These are phyloP conservation scores for Prolemur simus DNA, from an alignment of 2,113 vertebrate genomes.

Conservation along the genomic window DNA sequence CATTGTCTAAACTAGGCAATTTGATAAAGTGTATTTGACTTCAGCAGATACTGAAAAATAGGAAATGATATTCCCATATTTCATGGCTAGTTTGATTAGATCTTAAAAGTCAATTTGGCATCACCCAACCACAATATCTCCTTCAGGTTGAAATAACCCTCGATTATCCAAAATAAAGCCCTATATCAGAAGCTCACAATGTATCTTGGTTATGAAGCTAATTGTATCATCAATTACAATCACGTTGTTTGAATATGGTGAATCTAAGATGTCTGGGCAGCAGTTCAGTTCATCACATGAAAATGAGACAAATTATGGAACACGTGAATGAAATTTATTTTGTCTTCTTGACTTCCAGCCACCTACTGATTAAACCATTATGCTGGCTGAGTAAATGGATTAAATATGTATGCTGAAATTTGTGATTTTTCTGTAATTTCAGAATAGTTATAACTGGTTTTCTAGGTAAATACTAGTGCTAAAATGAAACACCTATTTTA, in stretches of 20 bases:
- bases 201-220: constrained; percentile 44
- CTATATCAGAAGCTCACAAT: constrained; percentile 11
- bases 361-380: constrained; percentile 66
- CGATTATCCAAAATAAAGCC: constrained; percentile 48
- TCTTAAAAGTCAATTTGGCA: background rate
- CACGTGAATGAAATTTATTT: constrained; percentile 57
- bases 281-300: constrained; percentile 30
- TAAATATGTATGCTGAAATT: constrained; percentile 46
- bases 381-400: constrained; percentile 62
- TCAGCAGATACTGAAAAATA: background rate
- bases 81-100: background rate
- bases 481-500: constrained; percentile 28
- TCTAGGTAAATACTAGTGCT: constrained; percentile 40
- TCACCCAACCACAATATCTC: background rate
- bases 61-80: constrained; percentile 9
- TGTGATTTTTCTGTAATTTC: constrained; percentile 56
- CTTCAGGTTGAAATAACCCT: constrained; percentile 32
- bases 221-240: constrained; percentile 51
- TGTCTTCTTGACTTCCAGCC: constrained; percentile 56
- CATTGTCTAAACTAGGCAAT: background rate
- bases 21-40: background rate
- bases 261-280: constrained; percentile 14
- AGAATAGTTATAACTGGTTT: constrained; percentile 50
- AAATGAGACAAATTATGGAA: constrained; percentile 62
- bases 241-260: constrained; percentile 1